phyloP scores from a whole-genome alignment of 2,797 vertebrate genomes.

The Parotocinclus haroldoi region DNA sequence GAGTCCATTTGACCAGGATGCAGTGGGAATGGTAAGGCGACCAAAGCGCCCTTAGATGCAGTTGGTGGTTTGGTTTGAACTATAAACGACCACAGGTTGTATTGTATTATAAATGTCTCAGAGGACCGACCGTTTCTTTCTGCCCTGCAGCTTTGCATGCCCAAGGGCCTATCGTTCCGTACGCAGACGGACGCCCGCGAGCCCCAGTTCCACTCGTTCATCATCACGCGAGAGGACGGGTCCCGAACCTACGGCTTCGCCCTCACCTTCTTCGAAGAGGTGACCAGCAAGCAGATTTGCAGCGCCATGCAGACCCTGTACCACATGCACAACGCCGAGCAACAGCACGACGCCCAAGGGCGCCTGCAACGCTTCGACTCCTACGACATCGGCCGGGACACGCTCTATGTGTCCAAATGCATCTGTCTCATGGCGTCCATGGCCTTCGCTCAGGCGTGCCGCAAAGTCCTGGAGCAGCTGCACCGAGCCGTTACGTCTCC shows the following conservation, averaged over 20 bases:
- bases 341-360: conserved; percentile 59
- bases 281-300: conserved; percentile 98
- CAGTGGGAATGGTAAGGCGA: conserved; percentile 91
- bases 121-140: conserved; percentile 25
- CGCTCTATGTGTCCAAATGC: conserved; percentile 95
- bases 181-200: conserved; percentile 89
- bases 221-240: conserved; percentile 98
- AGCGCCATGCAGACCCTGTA: conserved; percentile 99
- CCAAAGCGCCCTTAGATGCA: background rate
- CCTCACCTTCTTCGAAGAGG: conserved; percentile 97
- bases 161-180: conserved; percentile 86
- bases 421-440: conserved; percentile 96
- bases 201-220: conserved; percentile 95
- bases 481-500: conserved; percentile 90
- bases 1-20: conserved; percentile 99
- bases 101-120: background rate
- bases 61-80: too few species aligned
- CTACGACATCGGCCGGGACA: conserved; percentile 96
- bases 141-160: conserved; percentile 81
- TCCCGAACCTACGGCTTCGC: conserved; percentile 96
- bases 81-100: too few species aligned
- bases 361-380: conserved; percentile 96
- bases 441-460: conserved; percentile 94
- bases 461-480: conserved; percentile 88
- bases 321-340: conserved; percentile 98